Conservation (phyloP, 2,888 invertebrate species). For the Agriopis marginaria region DNA sequence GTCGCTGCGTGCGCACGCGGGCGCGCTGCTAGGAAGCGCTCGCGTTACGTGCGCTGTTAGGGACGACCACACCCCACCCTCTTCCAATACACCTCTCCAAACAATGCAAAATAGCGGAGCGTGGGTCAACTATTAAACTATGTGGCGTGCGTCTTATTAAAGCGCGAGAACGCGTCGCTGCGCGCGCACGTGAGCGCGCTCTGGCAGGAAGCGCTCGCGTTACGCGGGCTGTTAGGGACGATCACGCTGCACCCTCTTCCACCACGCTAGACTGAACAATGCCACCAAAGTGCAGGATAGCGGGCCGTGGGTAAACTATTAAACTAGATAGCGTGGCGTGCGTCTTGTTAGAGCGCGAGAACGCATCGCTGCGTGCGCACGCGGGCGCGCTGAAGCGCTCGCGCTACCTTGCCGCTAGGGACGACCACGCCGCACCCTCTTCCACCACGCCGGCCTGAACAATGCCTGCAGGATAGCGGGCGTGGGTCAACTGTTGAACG, state of each 20-base stretch:
- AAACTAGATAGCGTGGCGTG: not conserved
- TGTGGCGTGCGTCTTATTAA: not conserved
- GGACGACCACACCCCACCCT: constrained; percentile 59
- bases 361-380: constrained; percentile 94
- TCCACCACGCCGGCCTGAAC: constrained; percentile 72
- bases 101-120: constrained; percentile 36
- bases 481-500: not conserved
- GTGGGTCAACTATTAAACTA: not conserved
- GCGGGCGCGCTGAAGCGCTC: too few relatives aligned
- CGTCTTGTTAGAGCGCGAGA: constrained; percentile 75
- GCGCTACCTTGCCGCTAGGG: too few relatives aligned
- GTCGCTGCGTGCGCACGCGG: constrained; percentile 92
- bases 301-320: not conserved
- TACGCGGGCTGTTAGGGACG: constrained; percentile 86
- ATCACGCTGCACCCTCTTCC: constrained; percentile 64
- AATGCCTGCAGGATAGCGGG: not conserved
- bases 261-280: too few relatives aligned
- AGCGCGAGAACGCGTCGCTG: constrained; percentile 91
- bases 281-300: too few relatives aligned
- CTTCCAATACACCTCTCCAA: constrained; percentile 75
- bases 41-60: constrained; percentile 88
- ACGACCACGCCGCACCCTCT: constrained; percentile 60
- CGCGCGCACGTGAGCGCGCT: constrained; percentile 93
- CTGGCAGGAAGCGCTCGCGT: constrained; percentile 90
- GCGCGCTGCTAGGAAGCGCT: constrained; percentile 92